Conservation (phyloP, 1,140 invertebrate genomes). For the Homarus americanus region DNA sequence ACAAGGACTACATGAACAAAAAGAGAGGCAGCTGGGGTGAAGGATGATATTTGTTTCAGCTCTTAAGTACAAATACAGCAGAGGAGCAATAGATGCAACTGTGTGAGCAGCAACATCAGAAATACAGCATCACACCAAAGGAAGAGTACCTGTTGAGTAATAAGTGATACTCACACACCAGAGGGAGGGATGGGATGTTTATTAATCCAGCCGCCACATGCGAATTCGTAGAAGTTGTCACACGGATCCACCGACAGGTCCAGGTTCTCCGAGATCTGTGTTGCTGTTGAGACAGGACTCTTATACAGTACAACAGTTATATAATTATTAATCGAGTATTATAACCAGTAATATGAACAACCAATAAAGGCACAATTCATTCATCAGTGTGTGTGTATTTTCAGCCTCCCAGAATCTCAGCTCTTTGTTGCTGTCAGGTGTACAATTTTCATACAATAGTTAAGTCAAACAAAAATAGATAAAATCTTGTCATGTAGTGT, state of each 20-base stretch:
- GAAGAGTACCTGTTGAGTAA: no score
- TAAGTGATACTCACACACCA: conserved; percentile 79
- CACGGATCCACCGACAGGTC: conserved; percentile 84
- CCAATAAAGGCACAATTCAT: no score
- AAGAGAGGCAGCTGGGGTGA: background rate
- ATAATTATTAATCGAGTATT: no score
- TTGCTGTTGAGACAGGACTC: conserved; percentile 81
- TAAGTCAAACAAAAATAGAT: no score
- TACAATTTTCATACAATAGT: no score
- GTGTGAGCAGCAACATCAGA: background rate
- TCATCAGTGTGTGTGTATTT: no score
- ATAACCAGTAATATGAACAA: no score
- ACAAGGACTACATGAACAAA: background rate
- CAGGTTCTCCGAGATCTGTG: conserved; percentile 89
- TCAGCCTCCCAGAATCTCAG: no score
- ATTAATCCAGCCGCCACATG: conserved; percentile 84
- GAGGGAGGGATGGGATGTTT: conserved; percentile 83
- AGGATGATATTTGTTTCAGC: background rate
- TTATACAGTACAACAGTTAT: no score
- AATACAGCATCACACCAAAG: background rate
- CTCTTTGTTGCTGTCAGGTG: no score
- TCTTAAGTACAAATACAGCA: no score
- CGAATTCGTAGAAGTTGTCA: conserved; percentile 80
- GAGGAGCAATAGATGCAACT: background rate
- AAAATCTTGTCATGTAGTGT: no score